Conservation (phyloP, 2,888 invertebrate species). For the Drosophila peninsularis region DNA sequence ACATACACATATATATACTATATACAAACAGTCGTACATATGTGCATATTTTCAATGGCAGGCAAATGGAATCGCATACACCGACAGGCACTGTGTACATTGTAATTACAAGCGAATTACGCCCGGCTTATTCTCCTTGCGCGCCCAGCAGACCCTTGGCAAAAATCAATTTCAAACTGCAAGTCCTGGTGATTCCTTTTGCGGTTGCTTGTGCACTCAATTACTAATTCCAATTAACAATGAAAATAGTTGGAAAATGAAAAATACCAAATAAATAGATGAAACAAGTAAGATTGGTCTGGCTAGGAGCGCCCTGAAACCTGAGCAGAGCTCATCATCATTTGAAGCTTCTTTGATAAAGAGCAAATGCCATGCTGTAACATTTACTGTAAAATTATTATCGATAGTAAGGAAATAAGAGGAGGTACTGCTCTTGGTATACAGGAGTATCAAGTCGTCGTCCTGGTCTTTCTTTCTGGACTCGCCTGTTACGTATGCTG, state of each 20-base stretch:
- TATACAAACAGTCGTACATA: conserved; percentile 6
- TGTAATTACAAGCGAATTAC: conserved; percentile 66
- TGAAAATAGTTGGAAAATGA: conserved; percentile 33
- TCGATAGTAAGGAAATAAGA: too few species aligned
- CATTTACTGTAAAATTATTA: too few species aligned
- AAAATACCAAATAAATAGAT: conserved; percentile 2
- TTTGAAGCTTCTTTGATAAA: too few species aligned
- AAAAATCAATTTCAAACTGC: conserved; percentile 61
- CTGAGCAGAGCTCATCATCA: not conserved
- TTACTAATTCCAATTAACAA: conserved; percentile 66
- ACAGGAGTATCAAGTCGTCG: too few species aligned
- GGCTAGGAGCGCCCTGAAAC: not conserved
- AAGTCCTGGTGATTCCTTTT: conserved; percentile 23
- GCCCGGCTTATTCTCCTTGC: conserved; percentile 57
- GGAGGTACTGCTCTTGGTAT: too few species aligned
- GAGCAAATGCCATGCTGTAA: too few species aligned
- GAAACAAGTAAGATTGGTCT: not conserved
- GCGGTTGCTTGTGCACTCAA: conserved; percentile 34
- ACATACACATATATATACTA: not conserved
- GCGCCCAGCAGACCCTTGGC: conserved; percentile 18
- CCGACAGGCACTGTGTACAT: conserved; percentile 45
- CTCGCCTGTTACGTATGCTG: not conserved
- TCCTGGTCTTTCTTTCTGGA: too few species aligned
- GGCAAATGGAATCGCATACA: conserved; percentile 35
- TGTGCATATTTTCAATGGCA: conserved; percentile 43